phyloP scores from a whole-genome alignment of 2,888 invertebrate species.

The Agriotes lineatus region DNA sequence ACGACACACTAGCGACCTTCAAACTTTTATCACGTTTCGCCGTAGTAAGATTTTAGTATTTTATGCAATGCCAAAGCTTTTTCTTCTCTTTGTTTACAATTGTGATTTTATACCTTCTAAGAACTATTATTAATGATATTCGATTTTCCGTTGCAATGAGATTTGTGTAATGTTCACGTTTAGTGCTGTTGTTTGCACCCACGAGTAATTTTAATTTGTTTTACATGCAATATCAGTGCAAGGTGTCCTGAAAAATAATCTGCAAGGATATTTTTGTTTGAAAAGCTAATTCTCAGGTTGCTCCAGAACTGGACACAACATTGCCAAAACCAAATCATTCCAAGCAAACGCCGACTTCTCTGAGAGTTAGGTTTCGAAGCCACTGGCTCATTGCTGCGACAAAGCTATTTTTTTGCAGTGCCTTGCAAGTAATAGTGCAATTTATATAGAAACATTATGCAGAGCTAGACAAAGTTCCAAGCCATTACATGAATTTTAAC shows the following conservation, averaged over 20 bases:
- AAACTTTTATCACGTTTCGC: conserved; percentile 19
- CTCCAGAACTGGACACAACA: neutral
- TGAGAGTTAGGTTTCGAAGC: neutral
- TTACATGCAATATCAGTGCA: conserved; percentile 6
- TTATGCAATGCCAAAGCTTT: conserved; percentile 37
- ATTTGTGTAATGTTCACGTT: neutral
- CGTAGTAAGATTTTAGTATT: conserved; percentile 24
- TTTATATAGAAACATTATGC: conserved; percentile 1
- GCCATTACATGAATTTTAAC: conserved; percentile 2
- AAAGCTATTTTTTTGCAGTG: neutral
- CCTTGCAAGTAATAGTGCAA: conserved; percentile 17
- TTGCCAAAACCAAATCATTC: conserved; percentile 1
- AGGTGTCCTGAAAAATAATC: neutral
- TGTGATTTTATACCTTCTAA: conserved; percentile 27
- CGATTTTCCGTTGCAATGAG: neutral
- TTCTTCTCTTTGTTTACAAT: conserved; percentile 7
- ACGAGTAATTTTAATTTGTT: neutral
- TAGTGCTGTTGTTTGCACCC: neutral
- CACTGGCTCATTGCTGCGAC: neutral
- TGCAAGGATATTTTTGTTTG: neutral
- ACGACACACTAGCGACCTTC: neutral
- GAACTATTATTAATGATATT: conserved; percentile 6
- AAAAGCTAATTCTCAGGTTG: neutral
- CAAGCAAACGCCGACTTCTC: neutral
- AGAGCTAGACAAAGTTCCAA: conserved; percentile 8